Base-by-base conservation (phyloP, 2,888 invertebrate species). In the Eudemis profundana region DNA sequence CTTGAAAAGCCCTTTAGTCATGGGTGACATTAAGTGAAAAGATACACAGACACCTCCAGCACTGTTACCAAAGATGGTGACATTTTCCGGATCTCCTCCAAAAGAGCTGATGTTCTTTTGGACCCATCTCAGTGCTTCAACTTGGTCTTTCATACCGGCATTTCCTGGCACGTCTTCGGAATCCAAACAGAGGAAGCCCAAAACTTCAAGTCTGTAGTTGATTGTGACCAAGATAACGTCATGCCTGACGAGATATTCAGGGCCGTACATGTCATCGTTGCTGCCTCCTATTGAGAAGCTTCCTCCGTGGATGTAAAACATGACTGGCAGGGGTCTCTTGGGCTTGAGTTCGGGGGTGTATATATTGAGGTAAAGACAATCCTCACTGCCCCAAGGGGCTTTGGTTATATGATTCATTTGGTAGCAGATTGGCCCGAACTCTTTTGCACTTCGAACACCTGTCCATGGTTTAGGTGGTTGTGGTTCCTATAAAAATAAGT, bases 101-200 rank as follows among this genome's bases (percentile, higher is more conserved):
- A 92, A 91, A 17, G 72, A 70, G 0, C 56, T 68, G 15, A 92
- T 90, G 64, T 91, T 92, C 10, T 78, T 78, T 50, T 85, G 80
- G 0, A 89, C 82, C 92, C 92, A 91, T 63, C 72, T 80, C 0
- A 91, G 74, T 0, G 89, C 90, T 8, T 83, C 79, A 0, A 90
- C 89, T 78, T 91, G 91, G 65, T 92, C 91, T 72, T 92, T 92
- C 82, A 92, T 85, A 1, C 87, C 91, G 14, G 88, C 90, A 38
- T 92, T 92, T 0, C 92, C 92, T 0, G 91, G 89, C 1, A 88
- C 76, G 0, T 92, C 89, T 70, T 81, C 74, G 0, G 84, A 85
- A n/a, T 86, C 81, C 0, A 92, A 72, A 4, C 81, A 81, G 0
- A 92, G 82, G 44, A 87, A 92, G 1, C 92, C 92, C 0, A 91